Evolutionary conservation across 2,888 invertebrate genomes (phyloP).

Genomic region (Mesopsocus fuscifrons): DNA sequence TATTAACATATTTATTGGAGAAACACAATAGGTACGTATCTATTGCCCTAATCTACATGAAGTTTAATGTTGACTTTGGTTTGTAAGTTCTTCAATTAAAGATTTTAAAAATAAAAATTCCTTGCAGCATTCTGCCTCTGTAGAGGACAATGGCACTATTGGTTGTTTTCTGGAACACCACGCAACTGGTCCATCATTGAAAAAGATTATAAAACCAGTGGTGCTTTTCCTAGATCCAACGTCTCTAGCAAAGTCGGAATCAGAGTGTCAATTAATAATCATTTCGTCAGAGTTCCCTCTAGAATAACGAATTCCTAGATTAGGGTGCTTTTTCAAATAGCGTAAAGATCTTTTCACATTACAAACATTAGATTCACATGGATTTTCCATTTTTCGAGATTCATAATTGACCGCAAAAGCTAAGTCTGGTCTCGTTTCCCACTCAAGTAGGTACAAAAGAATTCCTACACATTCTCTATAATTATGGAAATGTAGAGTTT

Average conservation of each 20-base stretch:
- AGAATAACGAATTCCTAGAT: slow-evolving; percentile 12
- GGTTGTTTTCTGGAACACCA: slow-evolving; percentile 18
- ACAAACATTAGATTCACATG: slow-evolving; percentile 13
- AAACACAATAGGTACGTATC: no score
- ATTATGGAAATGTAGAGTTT: slow-evolving; percentile 14
- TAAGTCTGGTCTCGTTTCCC: slow-evolving; percentile 14
- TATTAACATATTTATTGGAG: no score
- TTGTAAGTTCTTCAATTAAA: slow-evolving; percentile 14
- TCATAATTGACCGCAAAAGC: slow-evolving; percentile 13
- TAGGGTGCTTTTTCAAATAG: slow-evolving; percentile 12
- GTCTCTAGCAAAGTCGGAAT: slow-evolving; percentile 2
- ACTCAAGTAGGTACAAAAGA: slow-evolving; percentile 14
- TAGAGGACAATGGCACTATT: slow-evolving; percentile 17
- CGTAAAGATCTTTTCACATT: slow-evolving; percentile 13
- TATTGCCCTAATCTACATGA: slow-evolving; percentile 14
- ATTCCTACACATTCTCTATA: slow-evolving; percentile 16
- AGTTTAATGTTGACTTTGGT: slow-evolving; percentile 11
- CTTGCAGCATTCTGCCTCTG: slow-evolving; percentile 18
- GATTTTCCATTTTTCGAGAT: slow-evolving; percentile 16
- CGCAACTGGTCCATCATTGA: slow-evolving; percentile 16
- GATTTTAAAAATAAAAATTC: slow-evolving; percentile 17
- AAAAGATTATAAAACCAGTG: slow-evolving; percentile 10
- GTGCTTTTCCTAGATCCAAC: slow-evolving; percentile 11
- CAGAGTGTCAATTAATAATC: background rate
- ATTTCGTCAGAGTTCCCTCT: background rate